These are phyloP conservation scores for Bergia puertoricense DNA, from an alignment of 92 coral and sea anemone genomes.

Conservation along the genomic window DNA sequence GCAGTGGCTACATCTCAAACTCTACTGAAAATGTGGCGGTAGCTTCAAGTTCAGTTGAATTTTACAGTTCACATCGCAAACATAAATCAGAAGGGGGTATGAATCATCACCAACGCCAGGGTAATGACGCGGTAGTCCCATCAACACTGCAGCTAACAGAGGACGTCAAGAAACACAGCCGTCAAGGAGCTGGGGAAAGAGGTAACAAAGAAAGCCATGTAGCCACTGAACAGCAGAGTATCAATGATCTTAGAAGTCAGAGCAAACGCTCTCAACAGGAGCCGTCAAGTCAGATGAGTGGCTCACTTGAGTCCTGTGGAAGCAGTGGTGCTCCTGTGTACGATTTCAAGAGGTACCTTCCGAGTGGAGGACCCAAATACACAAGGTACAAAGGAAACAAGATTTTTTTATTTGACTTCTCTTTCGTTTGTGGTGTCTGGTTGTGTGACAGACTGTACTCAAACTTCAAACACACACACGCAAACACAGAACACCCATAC, in stretches of 20 bases:
- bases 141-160: neutral
- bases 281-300: neutral
- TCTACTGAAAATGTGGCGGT: conserved; percentile 20
- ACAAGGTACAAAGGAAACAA: conserved; percentile 1
- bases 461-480: no score
- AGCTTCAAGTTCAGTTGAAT: neutral
- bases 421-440: no score
- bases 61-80: neutral
- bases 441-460: no score
- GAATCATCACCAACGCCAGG: neutral
- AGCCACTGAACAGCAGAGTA: neutral
- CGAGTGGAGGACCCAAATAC: neutral
- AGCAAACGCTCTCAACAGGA: conserved; percentile 11
- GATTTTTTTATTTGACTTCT: no score
- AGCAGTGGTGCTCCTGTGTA: conserved; percentile 5
- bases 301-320: conserved; percentile 7
- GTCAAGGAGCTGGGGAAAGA: conserved; percentile 3
- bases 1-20: conserved; percentile 25
- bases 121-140: neutral
- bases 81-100: neutral
- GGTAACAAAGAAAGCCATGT: neutral
- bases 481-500: no score
- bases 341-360: conserved; percentile 38
- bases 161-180: neutral
- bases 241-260: neutral